Base-by-base conservation (phyloP, 2,113 vertebrate genomes). In the Mobula hypostoma region DNA sequence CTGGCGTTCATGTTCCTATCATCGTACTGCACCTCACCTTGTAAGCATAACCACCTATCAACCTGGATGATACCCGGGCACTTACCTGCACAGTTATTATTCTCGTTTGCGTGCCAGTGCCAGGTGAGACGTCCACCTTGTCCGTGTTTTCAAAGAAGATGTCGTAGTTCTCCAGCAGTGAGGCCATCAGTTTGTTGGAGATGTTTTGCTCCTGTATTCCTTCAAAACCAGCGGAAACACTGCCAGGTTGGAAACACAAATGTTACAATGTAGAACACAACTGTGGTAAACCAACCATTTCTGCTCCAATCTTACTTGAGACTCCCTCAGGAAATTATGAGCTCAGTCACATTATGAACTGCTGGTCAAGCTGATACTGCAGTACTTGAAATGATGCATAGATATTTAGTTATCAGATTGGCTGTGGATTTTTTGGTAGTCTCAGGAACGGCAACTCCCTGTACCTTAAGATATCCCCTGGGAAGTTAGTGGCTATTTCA, bases 181-280 rank as follows among this genome's bases (percentile, higher is more conserved):
- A 97, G 72, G 96, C 96, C 97, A 98, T 98, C 95, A 99, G 98
- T 94, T 97, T 98, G 96, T 99, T 99, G 94, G 98, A 99, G 95
- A 98, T 97, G 88, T 97, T 97, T 94, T 98, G 98, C 77, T 99
- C 97, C 95, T 96, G 98, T 94, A 99, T 96, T 82, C 98, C 98
- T 94, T 98, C 98, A 80, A 98, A 96, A 94, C 98, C 97, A 66
- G 97, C 95, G 88, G 97, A 95, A 70, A 99, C 98, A 0, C 98
- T 99, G 95, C 24, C 58, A 32, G 80, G 29, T 94, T 6, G 77
- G 76, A 94, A 95, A 96, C 95, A 2, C 48, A 2, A 2, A 83
- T 56, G 40, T 88, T 66, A 88, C 58, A 66, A 66, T 66, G 1
- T 2, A 68, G 14, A 68, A 66, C 5, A 0, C 61, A 90, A 68